Evolutionary conservation across 2,888 invertebrate genomes (phyloP).

Genomic region (Aromia moschata): DNA sequence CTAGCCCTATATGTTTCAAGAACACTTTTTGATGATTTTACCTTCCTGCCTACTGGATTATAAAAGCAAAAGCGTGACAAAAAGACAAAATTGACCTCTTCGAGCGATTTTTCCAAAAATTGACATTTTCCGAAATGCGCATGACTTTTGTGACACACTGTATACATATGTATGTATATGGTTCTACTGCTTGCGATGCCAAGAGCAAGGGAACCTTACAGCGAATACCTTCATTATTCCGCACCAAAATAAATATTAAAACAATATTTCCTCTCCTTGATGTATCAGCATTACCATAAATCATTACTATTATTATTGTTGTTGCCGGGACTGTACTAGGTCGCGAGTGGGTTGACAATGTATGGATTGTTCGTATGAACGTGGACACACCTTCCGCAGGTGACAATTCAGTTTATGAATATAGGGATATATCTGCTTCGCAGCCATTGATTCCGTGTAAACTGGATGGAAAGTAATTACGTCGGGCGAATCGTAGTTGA

Average conservation of each 20-base stretch:
- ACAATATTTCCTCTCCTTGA: conserved; percentile 38
- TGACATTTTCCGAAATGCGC: no score
- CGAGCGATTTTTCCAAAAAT: no score
- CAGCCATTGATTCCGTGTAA: conserved; percentile 25
- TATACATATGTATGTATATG: no score
- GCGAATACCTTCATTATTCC: conserved; percentile 36
- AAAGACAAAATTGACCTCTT: no score
- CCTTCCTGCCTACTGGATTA: no score
- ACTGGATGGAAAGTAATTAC: conserved; percentile 21
- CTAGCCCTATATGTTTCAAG: no score
- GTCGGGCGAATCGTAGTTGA: neutral
- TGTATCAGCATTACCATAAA: conserved; percentile 46
- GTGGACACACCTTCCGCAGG: conserved; percentile 51
- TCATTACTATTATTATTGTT: conserved; percentile 43
- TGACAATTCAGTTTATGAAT: conserved; percentile 50
- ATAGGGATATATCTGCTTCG: conserved; percentile 37
- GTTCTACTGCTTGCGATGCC: neutral
- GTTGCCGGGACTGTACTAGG: conserved; percentile 41
- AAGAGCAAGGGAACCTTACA: conserved; percentile 26
- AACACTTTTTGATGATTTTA: no score
- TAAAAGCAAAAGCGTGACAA: no score
- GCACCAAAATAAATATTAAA: conserved; percentile 39
- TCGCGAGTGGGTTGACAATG: conserved; percentile 49
- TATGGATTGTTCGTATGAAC: conserved; percentile 47
- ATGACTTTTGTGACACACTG: no score